phyloP scores from a whole-genome alignment of 2,797 vertebrate species.

The Nasua narica region DNA sequence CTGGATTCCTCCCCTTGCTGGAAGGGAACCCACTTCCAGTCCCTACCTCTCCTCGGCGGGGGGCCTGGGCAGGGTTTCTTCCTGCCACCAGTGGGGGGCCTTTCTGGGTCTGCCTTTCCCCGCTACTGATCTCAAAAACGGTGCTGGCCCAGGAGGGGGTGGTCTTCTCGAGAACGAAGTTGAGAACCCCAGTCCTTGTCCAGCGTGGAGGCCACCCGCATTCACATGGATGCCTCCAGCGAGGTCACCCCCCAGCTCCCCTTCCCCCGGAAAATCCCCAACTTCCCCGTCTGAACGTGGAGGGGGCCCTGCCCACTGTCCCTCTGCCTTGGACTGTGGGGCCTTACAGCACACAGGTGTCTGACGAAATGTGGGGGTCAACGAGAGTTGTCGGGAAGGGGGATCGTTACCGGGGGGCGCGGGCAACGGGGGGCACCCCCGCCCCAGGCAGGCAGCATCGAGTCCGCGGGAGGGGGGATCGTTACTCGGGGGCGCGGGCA shows the following conservation, averaged over 20 bases:
- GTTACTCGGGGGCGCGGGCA: no score
- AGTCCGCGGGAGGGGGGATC: not conserved
- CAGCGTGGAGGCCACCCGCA: not conserved
- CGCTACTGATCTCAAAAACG: not conserved
- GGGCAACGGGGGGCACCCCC: not conserved
- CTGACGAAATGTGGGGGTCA: not conserved
- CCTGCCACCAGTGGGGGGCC: not conserved
- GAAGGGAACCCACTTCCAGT: not conserved
- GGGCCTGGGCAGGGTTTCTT: not conserved
- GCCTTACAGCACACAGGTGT: not conserved
- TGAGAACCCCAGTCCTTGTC: not conserved
- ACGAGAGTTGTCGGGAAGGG: not conserved
- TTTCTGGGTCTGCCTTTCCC: not conserved
- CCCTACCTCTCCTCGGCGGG: accelerated
- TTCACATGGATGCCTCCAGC: accelerated
- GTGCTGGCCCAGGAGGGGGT: not conserved
- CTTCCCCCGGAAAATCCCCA: not conserved
- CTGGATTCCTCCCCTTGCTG: not conserved
- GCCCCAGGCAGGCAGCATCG: not conserved
- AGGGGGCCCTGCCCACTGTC: not conserved
- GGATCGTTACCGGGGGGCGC: not conserved
- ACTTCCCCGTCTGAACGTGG: accelerated
- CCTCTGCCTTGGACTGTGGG: not conserved
- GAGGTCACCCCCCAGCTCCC: accelerated
- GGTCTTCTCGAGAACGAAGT: not conserved